phyloP scores from a whole-genome alignment of 2,797 vertebrate species.

The Danio kyathit region DNA sequence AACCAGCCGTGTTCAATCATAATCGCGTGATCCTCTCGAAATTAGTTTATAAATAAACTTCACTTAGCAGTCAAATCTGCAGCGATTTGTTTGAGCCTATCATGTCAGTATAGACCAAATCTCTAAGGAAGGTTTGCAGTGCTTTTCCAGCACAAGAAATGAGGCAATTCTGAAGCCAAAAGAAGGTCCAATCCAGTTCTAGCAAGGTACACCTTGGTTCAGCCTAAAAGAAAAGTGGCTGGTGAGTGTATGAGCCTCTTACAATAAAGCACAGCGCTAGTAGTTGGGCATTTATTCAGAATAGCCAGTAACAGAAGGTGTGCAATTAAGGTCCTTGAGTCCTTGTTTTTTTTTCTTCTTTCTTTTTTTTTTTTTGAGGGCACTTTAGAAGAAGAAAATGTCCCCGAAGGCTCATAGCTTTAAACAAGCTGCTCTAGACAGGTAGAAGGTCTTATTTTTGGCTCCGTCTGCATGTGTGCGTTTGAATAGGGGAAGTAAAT shows the following conservation, averaged over 20 bases:
- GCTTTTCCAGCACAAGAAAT: not conserved
- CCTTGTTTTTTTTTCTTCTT: not conserved
- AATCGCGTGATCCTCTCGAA: too few species aligned
- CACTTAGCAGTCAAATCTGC: too few species aligned
- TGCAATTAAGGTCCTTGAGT: constrained; percentile 32
- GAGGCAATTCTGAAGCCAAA: too few species aligned
- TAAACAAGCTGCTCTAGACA: constrained; percentile 25
- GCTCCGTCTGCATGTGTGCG: constrained; percentile 17
- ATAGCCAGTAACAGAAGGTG: constrained; percentile 34
- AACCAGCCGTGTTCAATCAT: too few species aligned
- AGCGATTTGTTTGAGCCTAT: too few species aligned
- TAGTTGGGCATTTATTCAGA: constrained; percentile 19
- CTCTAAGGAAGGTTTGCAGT: not conserved
- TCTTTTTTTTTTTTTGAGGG: constrained; percentile 20
- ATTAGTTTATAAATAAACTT: too few species aligned
- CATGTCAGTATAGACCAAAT: not conserved
- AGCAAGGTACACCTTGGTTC: too few species aligned
- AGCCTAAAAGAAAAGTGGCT: too few species aligned
- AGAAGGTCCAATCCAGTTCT: too few species aligned
- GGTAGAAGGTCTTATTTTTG: constrained; percentile 45
- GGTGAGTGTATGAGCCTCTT: constrained; percentile 4
- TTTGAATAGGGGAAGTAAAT: constrained; percentile 64
- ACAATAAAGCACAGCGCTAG: constrained; percentile 14
- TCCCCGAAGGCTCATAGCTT: constrained; percentile 31
- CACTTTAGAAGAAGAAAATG: constrained; percentile 27